Evolutionary conservation across 2,797 vertebrate genomes (phyloP).

Genomic region (Babyrousa celebensis): DNA sequence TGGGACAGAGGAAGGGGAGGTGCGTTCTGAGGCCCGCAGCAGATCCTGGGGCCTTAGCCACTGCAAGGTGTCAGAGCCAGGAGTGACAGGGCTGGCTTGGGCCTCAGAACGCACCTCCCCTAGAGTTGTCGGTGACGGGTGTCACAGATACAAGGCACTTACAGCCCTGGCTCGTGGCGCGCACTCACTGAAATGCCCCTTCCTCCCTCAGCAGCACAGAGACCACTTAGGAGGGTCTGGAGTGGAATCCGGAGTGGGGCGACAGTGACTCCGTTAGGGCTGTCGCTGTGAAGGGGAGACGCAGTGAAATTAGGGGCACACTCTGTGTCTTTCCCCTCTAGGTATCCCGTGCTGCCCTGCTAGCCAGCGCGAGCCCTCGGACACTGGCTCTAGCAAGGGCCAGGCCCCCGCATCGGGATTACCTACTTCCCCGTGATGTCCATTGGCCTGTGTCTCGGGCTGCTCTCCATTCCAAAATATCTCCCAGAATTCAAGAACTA

Average conservation of each 20-base stretch:
- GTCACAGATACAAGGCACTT: too few relatives aligned
- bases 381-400: conserved; percentile 89
- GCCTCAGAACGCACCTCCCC: not conserved
- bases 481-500: conserved; percentile 83
- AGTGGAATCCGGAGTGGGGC: not conserved
- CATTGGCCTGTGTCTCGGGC: conserved; percentile 88
- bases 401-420: conserved; percentile 88
- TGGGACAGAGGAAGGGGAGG: not conserved
- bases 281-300: not conserved
- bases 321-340: conserved; percentile 77
- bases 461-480: conserved; percentile 45
- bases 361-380: conserved; percentile 86
- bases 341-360: conserved; percentile 89
- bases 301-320: not conserved
- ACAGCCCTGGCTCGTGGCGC: not conserved
- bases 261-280: not conserved
- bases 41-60: not conserved
- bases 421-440: conserved; percentile 83
- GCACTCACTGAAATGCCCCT: not conserved
- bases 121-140: not conserved
- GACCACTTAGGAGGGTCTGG: not conserved
- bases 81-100: not conserved
- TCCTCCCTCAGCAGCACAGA: not conserved
- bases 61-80: not conserved
- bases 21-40: not conserved